Evolutionary conservation across 2,797 vertebrate genomes (phyloP).

Genomic region (Gallirallus australis): DNA sequence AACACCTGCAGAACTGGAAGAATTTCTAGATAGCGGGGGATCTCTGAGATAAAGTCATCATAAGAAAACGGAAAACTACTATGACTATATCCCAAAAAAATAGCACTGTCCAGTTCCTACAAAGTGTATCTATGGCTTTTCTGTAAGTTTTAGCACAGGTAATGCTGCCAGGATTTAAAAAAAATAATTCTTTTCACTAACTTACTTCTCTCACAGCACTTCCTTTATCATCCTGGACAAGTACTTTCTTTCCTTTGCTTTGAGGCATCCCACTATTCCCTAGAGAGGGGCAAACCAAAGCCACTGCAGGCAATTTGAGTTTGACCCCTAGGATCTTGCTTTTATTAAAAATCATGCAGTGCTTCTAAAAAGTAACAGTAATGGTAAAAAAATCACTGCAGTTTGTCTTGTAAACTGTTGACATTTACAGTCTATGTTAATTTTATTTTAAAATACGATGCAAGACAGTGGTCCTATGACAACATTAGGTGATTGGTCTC

Average conservation of each 20-base stretch:
- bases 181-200: neutral
- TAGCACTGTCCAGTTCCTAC: neutral
- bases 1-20: neutral
- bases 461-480: neutral
- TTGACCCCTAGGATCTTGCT: neutral
- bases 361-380: neutral
- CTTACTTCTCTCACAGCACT: neutral
- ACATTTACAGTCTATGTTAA: neutral
- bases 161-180: fast-evolving
- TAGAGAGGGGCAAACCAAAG: neutral
- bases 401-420: neutral
- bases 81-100: neutral
- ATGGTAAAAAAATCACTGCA: neutral
- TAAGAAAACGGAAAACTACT: neutral
- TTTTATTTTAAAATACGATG: neutral
- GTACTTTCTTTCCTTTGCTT: neutral
- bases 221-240: neutral
- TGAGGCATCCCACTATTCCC: neutral
- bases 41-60: neutral
- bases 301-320: neutral
- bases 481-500: neutral
- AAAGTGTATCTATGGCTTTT: neutral
- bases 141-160: neutral
- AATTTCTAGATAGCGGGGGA: neutral
- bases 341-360: neutral